Percentiles rank a stretch among this genome's conserved stretches.
Evolutionary conservation across 1,140 invertebrate species (phyloP).

Genomic region (Drosophila obscura): DNA sequence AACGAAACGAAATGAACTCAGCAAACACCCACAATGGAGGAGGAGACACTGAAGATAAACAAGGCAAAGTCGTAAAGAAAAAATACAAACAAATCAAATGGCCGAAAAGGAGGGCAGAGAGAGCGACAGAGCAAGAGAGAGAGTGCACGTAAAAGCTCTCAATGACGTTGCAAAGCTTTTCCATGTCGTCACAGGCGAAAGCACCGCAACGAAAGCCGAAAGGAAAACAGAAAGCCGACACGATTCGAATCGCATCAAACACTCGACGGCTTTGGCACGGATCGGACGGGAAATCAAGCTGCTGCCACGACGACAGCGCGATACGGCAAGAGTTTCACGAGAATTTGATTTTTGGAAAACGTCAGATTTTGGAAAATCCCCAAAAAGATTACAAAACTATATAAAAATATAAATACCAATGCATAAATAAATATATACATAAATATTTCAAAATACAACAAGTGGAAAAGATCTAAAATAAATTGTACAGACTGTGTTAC

Average conservation of each 20-base stretch:
- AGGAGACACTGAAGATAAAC: conserved; percentile 45
- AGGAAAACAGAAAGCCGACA: conserved; percentile 9
- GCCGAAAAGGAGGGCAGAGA: conserved; percentile 1
- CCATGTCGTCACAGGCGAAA: conserved; percentile 63
- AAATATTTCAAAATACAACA: conserved; percentile 1
- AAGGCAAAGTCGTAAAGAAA: conserved; percentile 40
- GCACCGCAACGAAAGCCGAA: conserved; percentile 22
- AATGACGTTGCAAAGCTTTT: conserved; percentile 63
- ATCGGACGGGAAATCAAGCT: conserved; percentile 64
- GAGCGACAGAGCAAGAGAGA: background rate
- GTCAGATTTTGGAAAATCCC: conserved; percentile 24
- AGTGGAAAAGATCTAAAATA: conserved; percentile 17
- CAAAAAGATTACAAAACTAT: conserved; percentile 13
- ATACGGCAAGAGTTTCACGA: background rate
- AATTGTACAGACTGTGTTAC: background rate
- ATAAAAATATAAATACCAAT: conserved; percentile 19
- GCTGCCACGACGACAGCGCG: conserved; percentile 38
- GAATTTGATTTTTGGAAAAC: conserved; percentile 19
- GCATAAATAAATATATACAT: conserved; percentile 7
- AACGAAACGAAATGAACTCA: conserved; percentile 43
- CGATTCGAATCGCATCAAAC: conserved; percentile 54
- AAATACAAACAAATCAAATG: conserved; percentile 40
- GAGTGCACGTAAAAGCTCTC: conserved; percentile 46
- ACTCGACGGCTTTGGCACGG: conserved; percentile 69
- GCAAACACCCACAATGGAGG: background rate